Evolutionary conservation across 2,113 vertebrate genomes (phyloP).

Genomic region (Xenus cinereus): DNA sequence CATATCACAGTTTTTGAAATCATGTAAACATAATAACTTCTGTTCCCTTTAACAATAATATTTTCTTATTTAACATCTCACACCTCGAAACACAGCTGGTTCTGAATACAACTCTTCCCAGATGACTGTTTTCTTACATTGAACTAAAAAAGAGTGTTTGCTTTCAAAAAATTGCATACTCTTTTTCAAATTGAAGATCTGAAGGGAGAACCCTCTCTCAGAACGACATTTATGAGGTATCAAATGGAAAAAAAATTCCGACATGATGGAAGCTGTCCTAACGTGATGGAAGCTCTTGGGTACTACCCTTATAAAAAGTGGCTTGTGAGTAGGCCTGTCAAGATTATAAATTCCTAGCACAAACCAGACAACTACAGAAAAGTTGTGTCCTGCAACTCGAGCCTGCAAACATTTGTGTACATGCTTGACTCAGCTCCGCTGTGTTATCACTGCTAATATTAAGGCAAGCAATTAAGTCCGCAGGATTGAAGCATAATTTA

Average conservation of each 20-base stretch:
- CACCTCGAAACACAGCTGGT: not conserved
- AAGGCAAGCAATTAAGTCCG: constrained; percentile 34
- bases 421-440: not conserved
- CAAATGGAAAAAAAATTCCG: not conserved
- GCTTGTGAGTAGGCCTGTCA: not conserved
- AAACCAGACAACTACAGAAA: not conserved
- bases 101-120: not conserved
- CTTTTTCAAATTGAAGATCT: not conserved
- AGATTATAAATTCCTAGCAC: not conserved
- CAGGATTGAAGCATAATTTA: not conserved
- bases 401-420: not conserved
- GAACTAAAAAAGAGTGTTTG: not conserved
- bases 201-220: not conserved
- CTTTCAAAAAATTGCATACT: not conserved
- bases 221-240: not conserved
- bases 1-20: not conserved
- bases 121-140: not conserved
- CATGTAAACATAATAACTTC: not conserved
- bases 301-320: not conserved
- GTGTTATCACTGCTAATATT: not conserved
- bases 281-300: not conserved
- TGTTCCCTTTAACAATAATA: not conserved
- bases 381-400: not conserved
- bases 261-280: not conserved
- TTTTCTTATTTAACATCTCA: not conserved